phyloP scores from a whole-genome alignment of 2,888 invertebrate genomes.

The Archaeoteleia sp. region DNA sequence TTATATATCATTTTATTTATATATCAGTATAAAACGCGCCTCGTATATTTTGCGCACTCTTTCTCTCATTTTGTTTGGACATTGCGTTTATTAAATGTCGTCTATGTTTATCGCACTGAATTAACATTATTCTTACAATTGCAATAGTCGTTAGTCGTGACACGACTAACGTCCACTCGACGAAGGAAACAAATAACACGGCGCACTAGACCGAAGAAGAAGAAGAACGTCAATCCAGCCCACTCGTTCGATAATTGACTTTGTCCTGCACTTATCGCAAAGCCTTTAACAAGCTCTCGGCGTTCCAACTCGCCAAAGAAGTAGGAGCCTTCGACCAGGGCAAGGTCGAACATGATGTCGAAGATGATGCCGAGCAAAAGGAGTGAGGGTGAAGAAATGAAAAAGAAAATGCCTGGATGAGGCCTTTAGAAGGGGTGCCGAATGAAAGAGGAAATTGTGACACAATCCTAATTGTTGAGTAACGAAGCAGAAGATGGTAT shows the following conservation, averaged over 20 bases:
- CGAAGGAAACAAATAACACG: conserved; percentile 1
- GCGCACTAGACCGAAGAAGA: neutral
- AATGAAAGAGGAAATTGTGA: conserved; percentile 24
- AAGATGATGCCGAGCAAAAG: neutral
- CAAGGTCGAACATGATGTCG: neutral
- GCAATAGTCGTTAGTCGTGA: no score
- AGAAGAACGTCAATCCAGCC: conserved; percentile 5
- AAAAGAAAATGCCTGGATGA: conserved; percentile 46
- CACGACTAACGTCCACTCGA: no score
- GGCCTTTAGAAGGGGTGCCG: conserved; percentile 9
- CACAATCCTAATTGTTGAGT: conserved; percentile 8
- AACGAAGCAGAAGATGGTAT: conserved; percentile 6
- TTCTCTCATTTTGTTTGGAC: no score
- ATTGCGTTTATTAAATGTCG: no score
- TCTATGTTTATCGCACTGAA: no score
- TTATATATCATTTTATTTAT: no score
- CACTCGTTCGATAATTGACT: conserved; percentile 56
- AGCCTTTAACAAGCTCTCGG: conserved; percentile 57
- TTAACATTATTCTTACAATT: no score
- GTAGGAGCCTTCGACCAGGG: conserved; percentile 8
- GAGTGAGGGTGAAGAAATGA: conserved; percentile 5
- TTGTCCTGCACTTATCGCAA: conserved; percentile 49
- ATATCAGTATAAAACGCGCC: no score
- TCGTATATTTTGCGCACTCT: neutral
- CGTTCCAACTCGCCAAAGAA: conserved; percentile 28